These are phyloP conservation scores for Mellilla xanthometata DNA, from an alignment of 2,888 invertebrate species.

Conservation along the genomic window DNA sequence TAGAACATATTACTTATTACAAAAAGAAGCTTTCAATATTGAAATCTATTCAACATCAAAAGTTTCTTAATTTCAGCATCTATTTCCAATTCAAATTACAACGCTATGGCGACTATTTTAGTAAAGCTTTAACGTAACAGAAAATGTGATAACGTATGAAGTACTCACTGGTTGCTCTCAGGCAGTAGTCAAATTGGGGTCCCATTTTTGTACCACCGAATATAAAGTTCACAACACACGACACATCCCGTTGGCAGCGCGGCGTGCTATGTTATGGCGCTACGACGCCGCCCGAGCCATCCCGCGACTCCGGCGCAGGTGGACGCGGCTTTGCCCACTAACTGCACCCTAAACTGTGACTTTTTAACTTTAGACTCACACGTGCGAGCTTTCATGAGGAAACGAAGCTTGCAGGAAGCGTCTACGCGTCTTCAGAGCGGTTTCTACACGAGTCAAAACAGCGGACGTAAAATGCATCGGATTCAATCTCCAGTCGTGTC, in stretches of 20 bases:
- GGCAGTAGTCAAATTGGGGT: constrained; percentile 77
- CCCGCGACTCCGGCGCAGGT: constrained; percentile 64
- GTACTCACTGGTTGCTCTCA: constrained; percentile 75
- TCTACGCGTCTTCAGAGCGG: constrained; percentile 28
- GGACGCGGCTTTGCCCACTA: constrained; percentile 33
- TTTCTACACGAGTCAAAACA: constrained; percentile 42
- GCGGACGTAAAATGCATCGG: constrained; percentile 36
- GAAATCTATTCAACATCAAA: neutral
- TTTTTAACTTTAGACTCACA: constrained; percentile 46
- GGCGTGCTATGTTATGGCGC: constrained; percentile 69
- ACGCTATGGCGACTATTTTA: constrained; percentile 1
- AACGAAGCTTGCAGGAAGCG: constrained; percentile 53
- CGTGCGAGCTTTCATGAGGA: constrained; percentile 73
- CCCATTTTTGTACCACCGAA: constrained; percentile 54
- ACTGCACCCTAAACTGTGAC: constrained; percentile 31
- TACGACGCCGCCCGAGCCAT: constrained; percentile 41
- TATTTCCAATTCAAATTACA: constrained; percentile 14
- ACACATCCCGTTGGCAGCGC: constrained; percentile 74
- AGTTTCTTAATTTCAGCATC: constrained; percentile 8
- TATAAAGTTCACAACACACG: constrained; percentile 56
- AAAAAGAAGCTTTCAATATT: neutral
- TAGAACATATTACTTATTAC: constrained; percentile 1
- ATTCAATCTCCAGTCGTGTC: constrained; percentile 11
- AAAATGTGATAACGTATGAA: neutral
- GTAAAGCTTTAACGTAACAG: neutral